Evolutionary conservation across 2,113 vertebrate species (phyloP), one percentile per base, ranked within the genome.

Genomic region (Ciconia stormi): DNA sequence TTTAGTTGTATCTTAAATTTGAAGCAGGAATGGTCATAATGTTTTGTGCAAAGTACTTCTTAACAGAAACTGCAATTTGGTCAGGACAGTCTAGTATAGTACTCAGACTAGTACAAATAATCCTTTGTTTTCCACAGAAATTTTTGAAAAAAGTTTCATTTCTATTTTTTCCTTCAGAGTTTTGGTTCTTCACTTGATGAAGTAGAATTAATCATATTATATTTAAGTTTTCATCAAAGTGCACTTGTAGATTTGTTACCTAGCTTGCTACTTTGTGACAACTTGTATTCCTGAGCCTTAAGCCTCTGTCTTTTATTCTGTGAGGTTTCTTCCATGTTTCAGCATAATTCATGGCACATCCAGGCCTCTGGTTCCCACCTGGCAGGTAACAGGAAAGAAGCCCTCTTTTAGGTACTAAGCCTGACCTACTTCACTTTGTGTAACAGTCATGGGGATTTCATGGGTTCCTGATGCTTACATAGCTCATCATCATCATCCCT

Each of bases 181-280:
- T 67, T 40, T 21, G 6, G 12, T 72, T 67, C 32, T 72, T 78
- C 52, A 56, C 29, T 38, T 44, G 59, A 81, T 89, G 53, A 95
- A 95, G 46, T 26, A 91, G 89, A 95, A 96, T 89, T 92, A 87
- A 81, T 91, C 16, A 91, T 78, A 66, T 47, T 74, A 62, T 78
- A 78, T 92, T 93, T 87, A 95, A 90, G 59, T 92, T 96, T 95
- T 95, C 69, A 91, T 95, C 89, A 87, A 94, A 89, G 67, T n/a
- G 18, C 32, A 59, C 14, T 62, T 21, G 5, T n/a, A 87, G 47
- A 70, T 90, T 88, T 83, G n/a, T 89, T 96, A 71, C 59, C 38
- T 82, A 89, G 13, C n/a, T 81, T 71, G 19, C 52, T 66, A 70
- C 59, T 59, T 90, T 30, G 19, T 66, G 46, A 70, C 76, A 90